Percentiles rank a stretch among this genome's conserved stretches.
Evolutionary conservation across 1,140 invertebrate species (phyloP).

Genomic region (Bombus fervidus): DNA sequence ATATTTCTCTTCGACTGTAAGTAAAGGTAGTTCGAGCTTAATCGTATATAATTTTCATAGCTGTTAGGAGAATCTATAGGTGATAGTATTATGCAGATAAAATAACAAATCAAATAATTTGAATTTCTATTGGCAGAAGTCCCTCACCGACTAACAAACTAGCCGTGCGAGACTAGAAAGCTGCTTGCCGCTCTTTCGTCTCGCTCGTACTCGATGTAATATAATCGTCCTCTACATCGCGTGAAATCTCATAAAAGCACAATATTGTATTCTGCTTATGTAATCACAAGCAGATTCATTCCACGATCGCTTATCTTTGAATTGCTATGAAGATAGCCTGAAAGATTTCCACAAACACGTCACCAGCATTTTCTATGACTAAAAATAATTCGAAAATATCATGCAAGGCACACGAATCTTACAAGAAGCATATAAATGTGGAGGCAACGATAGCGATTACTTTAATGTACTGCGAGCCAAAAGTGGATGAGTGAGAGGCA

Average conservation of each 20-base stretch:
- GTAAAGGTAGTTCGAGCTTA: background rate
- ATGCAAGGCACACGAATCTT: too few relatives aligned
- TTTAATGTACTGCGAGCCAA: too few relatives aligned
- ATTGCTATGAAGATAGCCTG: background rate
- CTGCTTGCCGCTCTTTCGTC: background rate
- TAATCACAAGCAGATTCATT: background rate
- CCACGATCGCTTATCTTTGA: background rate
- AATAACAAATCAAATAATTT: background rate
- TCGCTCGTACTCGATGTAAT: background rate
- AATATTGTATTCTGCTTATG: background rate
- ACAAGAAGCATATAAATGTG: too few relatives aligned
- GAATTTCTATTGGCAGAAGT: background rate
- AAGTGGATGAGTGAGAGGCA: too few relatives aligned
- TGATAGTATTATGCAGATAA: background rate
- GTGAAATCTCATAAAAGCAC: background rate
- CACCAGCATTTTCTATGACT: background rate
- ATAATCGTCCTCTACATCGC: background rate
- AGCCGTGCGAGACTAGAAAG: background rate
- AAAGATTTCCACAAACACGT: background rate
- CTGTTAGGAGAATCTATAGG: background rate
- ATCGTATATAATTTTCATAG: background rate
- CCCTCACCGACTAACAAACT: background rate
- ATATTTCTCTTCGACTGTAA: background rate
- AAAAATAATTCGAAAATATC: too few relatives aligned
- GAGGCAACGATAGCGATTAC: too few relatives aligned